These are phyloP conservation scores for Dufourea novaeangliae DNA, from an alignment of 1,140 invertebrate species.

Conservation along the genomic window DNA sequence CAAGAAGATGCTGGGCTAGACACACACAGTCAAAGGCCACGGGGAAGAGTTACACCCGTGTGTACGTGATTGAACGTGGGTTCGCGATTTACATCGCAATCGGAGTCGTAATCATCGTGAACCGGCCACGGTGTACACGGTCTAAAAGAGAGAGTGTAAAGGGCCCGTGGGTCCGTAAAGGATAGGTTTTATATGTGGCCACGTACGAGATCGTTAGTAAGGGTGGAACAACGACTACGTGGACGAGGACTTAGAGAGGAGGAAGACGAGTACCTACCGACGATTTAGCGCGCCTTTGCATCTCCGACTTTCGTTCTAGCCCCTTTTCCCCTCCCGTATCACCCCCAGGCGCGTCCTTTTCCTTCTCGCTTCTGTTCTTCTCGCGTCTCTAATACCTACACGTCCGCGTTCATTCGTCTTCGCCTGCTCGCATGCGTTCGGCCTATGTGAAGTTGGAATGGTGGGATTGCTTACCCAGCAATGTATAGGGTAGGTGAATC, in stretches of 20 bases:
- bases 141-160: conserved; percentile 17
- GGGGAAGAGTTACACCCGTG: conserved; percentile 64
- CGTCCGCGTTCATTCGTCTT: conserved; percentile 46
- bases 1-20: conserved; percentile 55
- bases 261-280: conserved; percentile 56
- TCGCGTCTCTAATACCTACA: conserved; percentile 27
- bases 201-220: conserved; percentile 76
- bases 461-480: neutral
- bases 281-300: conserved; percentile 67
- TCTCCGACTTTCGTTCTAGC: conserved; percentile 45
- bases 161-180: neutral
- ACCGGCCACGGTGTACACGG: conserved; percentile 54
- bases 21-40: conserved; percentile 68
- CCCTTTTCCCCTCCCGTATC: conserved; percentile 20
- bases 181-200: conserved; percentile 37
- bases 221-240: conserved; percentile 64
- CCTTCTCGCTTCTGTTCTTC: conserved; percentile 45
- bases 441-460: conserved; percentile 11
- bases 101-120: conserved; percentile 76
- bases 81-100: conserved; percentile 78
- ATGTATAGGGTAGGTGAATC: neutral
- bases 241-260: conserved; percentile 59
- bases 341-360: conserved; percentile 47
- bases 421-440: conserved; percentile 22
- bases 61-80: conserved; percentile 76